Base-by-base conservation (phyloP, 2,797 vertebrate genomes). In the Bradypus variegatus region DNA sequence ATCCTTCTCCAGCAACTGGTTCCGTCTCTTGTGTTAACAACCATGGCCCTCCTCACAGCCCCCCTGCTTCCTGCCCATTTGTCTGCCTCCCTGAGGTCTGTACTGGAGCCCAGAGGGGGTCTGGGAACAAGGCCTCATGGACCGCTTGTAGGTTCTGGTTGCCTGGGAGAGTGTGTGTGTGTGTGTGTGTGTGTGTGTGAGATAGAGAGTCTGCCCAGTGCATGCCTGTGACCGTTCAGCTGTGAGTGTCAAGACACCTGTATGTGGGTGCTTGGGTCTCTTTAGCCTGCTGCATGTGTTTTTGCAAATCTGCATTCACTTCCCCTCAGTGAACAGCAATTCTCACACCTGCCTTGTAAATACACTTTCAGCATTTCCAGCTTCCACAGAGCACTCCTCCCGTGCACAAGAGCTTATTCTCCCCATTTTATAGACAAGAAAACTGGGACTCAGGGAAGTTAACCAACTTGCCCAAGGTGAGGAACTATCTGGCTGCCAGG, bases 341-440 rank as follows among this genome's bases (percentile, higher is more conserved):
- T n/a, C 86, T 76, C 79, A 45, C 25, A 88, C 79, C 83, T 80
- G 75, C 62, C 13, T 65, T 78, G 16, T 29, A 38, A 72, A 16
- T 27, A 41, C 70, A n/a, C 70, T 29, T 45, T 73, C 64, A 69
- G 69, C 33, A 8, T 60, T 8, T 25, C 23, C 21, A 60, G n/a
- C 67, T 75, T 83, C 72, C 33, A 64, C 36, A 65, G 48, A 67
- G 29, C 11, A 2, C 18, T 29, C 53, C 75, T 81, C 62, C 27
- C 5, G 0, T 38, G 62, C 31, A 11, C 12, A 50, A 60, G 67
- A 19, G 81, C 94, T 41, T 50, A n/a, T 13, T 77, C 78, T 65
- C 45, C 90, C 86, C 70, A 27, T 73, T 91, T 77, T 76, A 60
- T 64, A 70, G 72, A 69, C 94, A 76, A 92, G 91, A 80, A 94